Conservation (phyloP, 2,888 invertebrate genomes). For the Protodeltote pygarga region DNA sequence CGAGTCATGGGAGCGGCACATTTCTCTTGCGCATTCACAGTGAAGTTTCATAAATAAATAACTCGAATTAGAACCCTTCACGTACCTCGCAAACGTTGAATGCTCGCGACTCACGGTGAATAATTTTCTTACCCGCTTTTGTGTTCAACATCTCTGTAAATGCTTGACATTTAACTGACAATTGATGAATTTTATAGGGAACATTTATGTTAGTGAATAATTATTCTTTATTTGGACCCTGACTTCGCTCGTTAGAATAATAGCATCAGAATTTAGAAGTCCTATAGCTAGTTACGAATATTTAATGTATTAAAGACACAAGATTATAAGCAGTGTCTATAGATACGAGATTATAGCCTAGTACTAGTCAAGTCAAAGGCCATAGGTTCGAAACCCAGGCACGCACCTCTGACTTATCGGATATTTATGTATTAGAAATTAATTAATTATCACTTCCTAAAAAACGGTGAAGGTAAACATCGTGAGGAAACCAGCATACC, state of each 20-base stretch:
- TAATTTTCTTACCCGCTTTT: constrained; percentile 62
- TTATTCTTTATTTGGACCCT: not conserved
- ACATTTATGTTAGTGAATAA: constrained; percentile 19
- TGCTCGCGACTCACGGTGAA: constrained; percentile 58
- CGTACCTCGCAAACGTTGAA: constrained; percentile 60
- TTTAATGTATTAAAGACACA: no score
- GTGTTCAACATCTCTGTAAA: constrained; percentile 54
- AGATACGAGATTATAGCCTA: no score
- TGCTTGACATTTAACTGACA: constrained; percentile 56
- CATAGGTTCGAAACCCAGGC: no score
- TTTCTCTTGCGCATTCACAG: constrained; percentile 65
- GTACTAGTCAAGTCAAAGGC: no score
- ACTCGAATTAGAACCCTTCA: constrained; percentile 72
- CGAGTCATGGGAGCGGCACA: constrained; percentile 52
- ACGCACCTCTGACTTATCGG: no score
- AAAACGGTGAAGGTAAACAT: no score
- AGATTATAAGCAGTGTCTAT: no score
- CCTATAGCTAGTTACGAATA: not conserved
- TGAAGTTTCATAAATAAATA: constrained; percentile 77
- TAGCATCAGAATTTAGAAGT: no score
- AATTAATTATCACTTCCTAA: no score
- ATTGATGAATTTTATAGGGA: constrained; percentile 49
- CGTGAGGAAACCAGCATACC: no score
- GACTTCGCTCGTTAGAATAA: not conserved
- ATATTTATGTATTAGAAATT: no score